Percentiles rank a stretch among this genome's conserved stretches.
These are phyloP conservation scores for Girardia tigrina DNA, from an alignment of 2,888 invertebrate genomes.

Conservation along the genomic window DNA sequence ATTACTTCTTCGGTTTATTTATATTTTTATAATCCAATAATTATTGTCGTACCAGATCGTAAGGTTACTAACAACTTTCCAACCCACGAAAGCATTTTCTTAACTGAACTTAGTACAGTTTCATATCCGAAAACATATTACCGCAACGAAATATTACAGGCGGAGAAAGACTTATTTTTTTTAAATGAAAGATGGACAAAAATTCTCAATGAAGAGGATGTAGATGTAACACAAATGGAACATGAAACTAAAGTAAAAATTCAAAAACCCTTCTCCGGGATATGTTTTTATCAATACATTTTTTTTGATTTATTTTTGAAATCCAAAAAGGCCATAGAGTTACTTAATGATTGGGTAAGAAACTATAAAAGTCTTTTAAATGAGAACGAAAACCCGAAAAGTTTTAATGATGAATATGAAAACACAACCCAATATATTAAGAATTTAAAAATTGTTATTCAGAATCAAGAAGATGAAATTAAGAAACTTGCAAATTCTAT, in stretches of 20 bases:
- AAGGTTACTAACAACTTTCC: neutral
- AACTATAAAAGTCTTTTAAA: neutral
- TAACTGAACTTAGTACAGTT: neutral
- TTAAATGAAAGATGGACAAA: neutral
- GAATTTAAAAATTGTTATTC: neutral
- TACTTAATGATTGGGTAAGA: neutral
- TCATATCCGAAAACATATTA: neutral
- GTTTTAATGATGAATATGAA: neutral
- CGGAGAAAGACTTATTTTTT: neutral
- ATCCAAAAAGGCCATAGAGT: neutral
- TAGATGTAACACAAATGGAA: neutral
- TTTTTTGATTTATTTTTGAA: neutral
- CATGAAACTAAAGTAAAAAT: neutral
- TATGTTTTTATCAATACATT: neutral
- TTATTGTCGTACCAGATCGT: neutral
- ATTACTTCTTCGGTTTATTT: neutral
- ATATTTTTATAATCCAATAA: neutral
- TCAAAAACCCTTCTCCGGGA: too few species aligned
- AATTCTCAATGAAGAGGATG: neutral
- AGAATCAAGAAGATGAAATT: neutral
- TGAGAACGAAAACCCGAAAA: neutral
- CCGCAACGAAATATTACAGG: neutral
- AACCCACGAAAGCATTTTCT: neutral
- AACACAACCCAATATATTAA: neutral
- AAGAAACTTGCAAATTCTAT: neutral